Base-by-base conservation (phyloP, 2,888 invertebrate species). In the Drosophila subsilvestris region DNA sequence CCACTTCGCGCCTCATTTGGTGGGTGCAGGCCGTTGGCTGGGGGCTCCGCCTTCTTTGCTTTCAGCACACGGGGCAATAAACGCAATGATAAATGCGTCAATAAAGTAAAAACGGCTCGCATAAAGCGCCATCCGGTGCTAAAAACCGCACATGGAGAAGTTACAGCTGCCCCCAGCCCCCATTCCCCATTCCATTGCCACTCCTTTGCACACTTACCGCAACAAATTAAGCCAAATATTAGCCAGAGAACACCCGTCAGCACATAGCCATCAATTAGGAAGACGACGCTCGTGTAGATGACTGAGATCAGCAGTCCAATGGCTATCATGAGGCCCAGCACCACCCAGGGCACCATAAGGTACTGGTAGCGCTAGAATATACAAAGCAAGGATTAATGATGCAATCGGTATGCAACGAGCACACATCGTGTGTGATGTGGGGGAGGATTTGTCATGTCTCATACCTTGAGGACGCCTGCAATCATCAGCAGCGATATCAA, bases 321-420 rank as follows among this genome's bases (percentile, higher is more conserved):
- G 9, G 95, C 95, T 55, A 97, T 93, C 93, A 97, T 95, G 63
- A 97, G 94, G 5, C 96, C 97, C 56, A 97, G 93, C 53, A 96
- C 94, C 43, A 97, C 96, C 96, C 96, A 97, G 7, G 97, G 97
- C 59, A 97, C 93, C 96, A 97, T 96, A 87, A 96, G 91, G 93
- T 95, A 96, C 86, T 96, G 95, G 87, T 96, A 96, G 86, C 95
- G 94, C 97, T 97, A 49, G 22, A 62, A 56, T 0, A 32, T 93
- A 92, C 45, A 63, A 22, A 3, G 4, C 63, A 29, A 58, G 32
- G 6, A n/a, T 65, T 43, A 12, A 42, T 17, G 8, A 42, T 37
- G 37, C 37, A 37, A 37, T 37, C 37, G 7, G 37, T 37, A 37
- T 37, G 14, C 37, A n/a, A 14, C 37, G 14, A 37, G 37, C 37